Evolutionary conservation across 2,113 vertebrate genomes (phyloP), one percentile per base, ranked within the genome.

Genomic region (Malurus melanocephalus): DNA sequence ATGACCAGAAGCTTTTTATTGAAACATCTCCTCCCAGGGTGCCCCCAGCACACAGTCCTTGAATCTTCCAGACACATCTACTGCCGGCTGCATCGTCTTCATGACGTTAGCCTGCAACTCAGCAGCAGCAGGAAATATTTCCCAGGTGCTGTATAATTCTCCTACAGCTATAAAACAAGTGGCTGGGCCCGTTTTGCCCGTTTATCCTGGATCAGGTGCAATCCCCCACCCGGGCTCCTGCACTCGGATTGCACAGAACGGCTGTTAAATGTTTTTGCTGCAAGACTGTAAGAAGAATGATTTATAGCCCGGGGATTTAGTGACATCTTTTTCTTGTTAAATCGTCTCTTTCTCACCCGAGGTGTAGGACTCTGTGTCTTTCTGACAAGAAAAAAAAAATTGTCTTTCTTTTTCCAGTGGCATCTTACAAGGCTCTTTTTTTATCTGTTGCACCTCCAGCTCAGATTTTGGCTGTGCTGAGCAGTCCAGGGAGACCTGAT

Each of bases 261-360:
- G 65, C 59, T 67, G 56, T 48, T 71, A 49, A 43, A 61, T 38
- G 27, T 55, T 86, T 86, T 23, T 71, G 60, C 83, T 78, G 56
- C 67, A 56, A 62, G 42, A 20, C 49, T 64, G 79, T 71, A 35
- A 68, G 85, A 49, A 42, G 62, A 79, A 35, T 89, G 69, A 94
- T 94, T 94, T 93, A 83, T 67, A 91, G 80, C 80, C 80, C 27
- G 20, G 77, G 86, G 83, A 72, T 86, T 90, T n/a, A 67, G 86
- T 75, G 92, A 86, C 77, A 81, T 86, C 53, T 91, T 91, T 78
- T 89, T 67, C 90, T 61, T 88, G 65, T 93, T 93, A 92, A 90
- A 88, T 60, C 86, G 72, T 53, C 49, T 67, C 61, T 86, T 80
- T 81, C 80, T 88, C 62, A 88, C 66, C 66, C 66, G 42, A 64